These are phyloP conservation scores for Callorhinus ursinus DNA, from an alignment of 2,113 vertebrate genomes.

Conservation along the genomic window DNA sequence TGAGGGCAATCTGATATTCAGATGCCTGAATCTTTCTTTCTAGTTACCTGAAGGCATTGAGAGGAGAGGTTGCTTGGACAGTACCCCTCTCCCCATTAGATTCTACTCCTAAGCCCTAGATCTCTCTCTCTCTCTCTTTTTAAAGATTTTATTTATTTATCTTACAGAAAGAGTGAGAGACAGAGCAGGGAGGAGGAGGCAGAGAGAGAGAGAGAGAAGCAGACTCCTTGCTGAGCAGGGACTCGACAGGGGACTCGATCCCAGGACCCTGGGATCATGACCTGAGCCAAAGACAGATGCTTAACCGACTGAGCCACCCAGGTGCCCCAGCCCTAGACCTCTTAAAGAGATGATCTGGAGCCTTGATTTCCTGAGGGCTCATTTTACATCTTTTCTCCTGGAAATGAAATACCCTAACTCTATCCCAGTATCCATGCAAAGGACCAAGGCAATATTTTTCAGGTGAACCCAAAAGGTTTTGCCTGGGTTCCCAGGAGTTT, in stretches of 20 bases:
- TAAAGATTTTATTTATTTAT: too few species aligned
- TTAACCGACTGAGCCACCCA: too few species aligned
- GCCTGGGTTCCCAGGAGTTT: neutral
- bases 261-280: too few species aligned
- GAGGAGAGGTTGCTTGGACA: neutral
- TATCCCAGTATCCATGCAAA: neutral
- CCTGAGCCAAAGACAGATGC: too few species aligned
- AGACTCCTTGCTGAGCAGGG: too few species aligned
- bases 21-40: neutral
- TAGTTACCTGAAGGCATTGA: neutral
- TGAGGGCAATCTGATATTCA: neutral
- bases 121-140: neutral
- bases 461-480: neutral
- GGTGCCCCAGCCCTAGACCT: neutral
- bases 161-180: too few species aligned
- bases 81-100: accelerated
- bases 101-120: neutral
- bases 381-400: neutral
- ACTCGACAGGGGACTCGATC: too few species aligned
- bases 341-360: neutral
- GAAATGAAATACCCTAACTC: neutral
- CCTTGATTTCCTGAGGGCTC: neutral
- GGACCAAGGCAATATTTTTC: neutral
- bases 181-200: too few species aligned
- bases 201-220: too few species aligned